Percentiles rank a stretch among this genome's conserved stretches.
These are phyloP conservation scores for Montipora sp. DNA, from an alignment of 64 coral and sea anemone genomes.

Conservation along the genomic window DNA sequence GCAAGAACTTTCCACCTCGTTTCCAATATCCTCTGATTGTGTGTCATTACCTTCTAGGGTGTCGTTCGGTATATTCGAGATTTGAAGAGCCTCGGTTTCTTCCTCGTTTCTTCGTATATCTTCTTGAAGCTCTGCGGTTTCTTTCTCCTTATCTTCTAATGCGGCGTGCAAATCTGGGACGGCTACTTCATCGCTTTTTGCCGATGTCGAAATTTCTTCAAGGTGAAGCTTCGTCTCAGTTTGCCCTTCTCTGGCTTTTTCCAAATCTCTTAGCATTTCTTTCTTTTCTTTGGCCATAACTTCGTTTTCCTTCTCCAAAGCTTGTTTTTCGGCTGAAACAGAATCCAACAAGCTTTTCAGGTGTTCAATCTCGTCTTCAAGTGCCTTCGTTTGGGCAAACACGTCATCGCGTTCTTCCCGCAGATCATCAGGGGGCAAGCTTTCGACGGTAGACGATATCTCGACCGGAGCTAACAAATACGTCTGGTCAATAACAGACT, in stretches of 20 bases:
- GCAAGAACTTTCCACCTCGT: not conserved
- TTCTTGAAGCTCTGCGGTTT: not conserved
- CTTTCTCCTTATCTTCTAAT: not conserved
- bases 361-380: conserved; percentile 58
- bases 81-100: conserved; percentile 9
- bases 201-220: not conserved
- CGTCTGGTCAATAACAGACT: not conserved
- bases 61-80: not conserved
- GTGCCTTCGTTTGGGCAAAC: not conserved
- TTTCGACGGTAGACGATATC: not conserved
- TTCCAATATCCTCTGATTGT: not conserved
- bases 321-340: conserved; percentile 50
- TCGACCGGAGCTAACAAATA: conserved; percentile 12
- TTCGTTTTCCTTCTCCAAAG: conserved; percentile 59
- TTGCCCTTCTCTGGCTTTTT: conserved; percentile 32
- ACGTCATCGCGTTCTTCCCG: conserved; percentile 40
- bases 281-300: conserved; percentile 18
- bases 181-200: not conserved
- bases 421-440: not conserved
- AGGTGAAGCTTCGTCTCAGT: not conserved
- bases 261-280: conserved; percentile 34
- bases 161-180: not conserved
- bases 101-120: not conserved
- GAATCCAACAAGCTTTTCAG: conserved; percentile 58
- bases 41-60: not conserved